Evolutionary conservation across 2,888 invertebrate species (phyloP), one percentile per base, ranked within the genome.

Genomic region (Willowsia nigromaculata): DNA sequence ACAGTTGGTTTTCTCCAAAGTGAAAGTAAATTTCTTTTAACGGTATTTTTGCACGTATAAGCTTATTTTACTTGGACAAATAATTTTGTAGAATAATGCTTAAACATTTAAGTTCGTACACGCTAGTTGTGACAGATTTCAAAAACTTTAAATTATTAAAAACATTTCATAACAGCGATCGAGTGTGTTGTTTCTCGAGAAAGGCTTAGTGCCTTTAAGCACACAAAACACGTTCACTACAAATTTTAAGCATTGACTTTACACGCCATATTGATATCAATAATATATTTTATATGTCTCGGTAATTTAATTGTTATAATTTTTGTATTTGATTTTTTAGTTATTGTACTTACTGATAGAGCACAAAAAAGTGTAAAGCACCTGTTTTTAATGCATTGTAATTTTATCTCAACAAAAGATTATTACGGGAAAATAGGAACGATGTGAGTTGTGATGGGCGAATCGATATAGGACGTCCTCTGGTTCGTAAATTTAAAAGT

Each of bases 291-390:
- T 82, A 22, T 82, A 65, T 43, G 27, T 56, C 78, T 43, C 56
- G 53, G 30, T 27, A 27, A 33, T n/a, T 53, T n/a, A 25, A 81
- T 81, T n/a, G 43, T 27, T 76, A 50, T 76, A 76, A 76, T 76
- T 76, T 74, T 76, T 76, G 30, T 76, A 76, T 53, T 76, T 30
- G 53, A 50, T 76, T 76, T 76, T 81, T 40, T 62, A 71, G 50
- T 50, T 76, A 13, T 76, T 50, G 50, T 18, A 76, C 47, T 71
- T 18, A 76, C 47, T 71, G 68, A 71, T 50, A 50, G n/a, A 50
- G 76, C 50, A 76, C 76, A 76, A 76, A 50, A 40, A 18, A 11
- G 25, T 33, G 33, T 65, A 37, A 65, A 27, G 7, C 33, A 65
- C 18, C 7, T 27, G 33, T 30, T 11, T 27, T 15, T 22, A 9